phyloP scores from a whole-genome alignment of 2,113 vertebrate genomes.

The Cavia porcellus region DNA sequence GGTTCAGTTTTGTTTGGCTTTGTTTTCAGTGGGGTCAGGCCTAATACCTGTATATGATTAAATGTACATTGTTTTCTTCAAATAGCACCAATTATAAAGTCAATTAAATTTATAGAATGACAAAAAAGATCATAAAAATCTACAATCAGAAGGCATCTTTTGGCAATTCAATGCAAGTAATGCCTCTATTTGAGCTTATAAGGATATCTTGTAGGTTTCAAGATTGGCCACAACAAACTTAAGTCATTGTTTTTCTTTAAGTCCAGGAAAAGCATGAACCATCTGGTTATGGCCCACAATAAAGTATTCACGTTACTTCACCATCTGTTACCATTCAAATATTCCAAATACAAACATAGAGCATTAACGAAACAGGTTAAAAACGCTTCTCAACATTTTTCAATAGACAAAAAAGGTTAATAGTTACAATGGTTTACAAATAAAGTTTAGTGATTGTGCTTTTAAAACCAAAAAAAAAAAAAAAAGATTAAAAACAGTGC shows the following conservation, averaged over 20 bases:
- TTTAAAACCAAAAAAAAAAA: conserved; percentile 99
- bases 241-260: conserved; percentile 84
- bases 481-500: conserved; percentile 96
- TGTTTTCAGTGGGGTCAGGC: conserved; percentile 87
- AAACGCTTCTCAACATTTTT: conserved; percentile 94
- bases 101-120: conserved; percentile 85
- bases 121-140: conserved; percentile 87
- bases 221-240: conserved; percentile 86
- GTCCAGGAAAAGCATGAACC: conserved; percentile 84
- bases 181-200: conserved; percentile 84
- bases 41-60: conserved; percentile 87
- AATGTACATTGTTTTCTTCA: conserved; percentile 85
- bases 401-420: conserved; percentile 98
- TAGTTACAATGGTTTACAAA: conserved; percentile 99
- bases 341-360: conserved; percentile 93
- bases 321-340: conserved; percentile 89
- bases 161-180: conserved; percentile 86
- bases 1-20: conserved; percentile 80
- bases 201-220: conserved; percentile 85
- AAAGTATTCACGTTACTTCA: conserved; percentile 85
- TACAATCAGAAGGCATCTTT: conserved; percentile 87
- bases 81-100: conserved; percentile 91
- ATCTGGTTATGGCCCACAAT: conserved; percentile 85
- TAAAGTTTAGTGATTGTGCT: conserved; percentile 99
- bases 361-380: conserved; percentile 93